Evolutionary conservation across 1,140 invertebrate species (phyloP), one percentile per base, ranked within the genome.

Genomic region (Heliconius hermathena): DNA sequence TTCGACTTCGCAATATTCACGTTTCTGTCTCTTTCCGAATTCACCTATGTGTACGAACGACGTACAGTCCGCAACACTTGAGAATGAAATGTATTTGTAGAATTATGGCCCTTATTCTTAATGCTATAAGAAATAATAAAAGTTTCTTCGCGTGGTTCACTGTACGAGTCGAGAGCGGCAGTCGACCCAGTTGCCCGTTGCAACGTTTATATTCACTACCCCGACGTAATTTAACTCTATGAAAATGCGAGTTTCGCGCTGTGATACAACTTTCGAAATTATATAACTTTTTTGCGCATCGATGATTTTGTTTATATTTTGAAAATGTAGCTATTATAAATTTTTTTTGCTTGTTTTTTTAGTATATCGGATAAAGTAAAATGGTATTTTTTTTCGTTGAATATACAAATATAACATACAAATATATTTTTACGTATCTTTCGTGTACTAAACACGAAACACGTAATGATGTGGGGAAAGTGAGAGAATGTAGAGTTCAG

Each of bases 181-280:
- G 85, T 83, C 86, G 89, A 91, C 88, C 89, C 79, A 89, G 90
- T 89, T 90, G 84, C 83, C 81, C 76, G 73, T 78, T 76, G 81
- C 85, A 84, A 87, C 82, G 87, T 89, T 88, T 83, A 90, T 89
- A 86, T 86, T 89, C 82, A 86, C 83, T 84, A 87, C 83, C 54
- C 36, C 26, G 3, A 81, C 18, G 54, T 57, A 78, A 76, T 78
- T 81, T 78, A 74, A 70, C 33, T 46, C 52, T 70, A 57, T 74
- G 41, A 54, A 72, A 74, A 66, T 80, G 49, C 36, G 22, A 72
- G 66, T 18, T 74, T 66, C 57, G 54, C 70, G 38, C 41, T 74
- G 71, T 33, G 77, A 18, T 33, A 41, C 74, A 79, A 74, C 3
- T 29, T 66, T 66, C 22, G 22, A 66, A 66, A 29, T 66, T 66